Base-by-base conservation (phyloP, 1,140 invertebrate genomes). In the Macrotrachela quadricornifera region DNA sequence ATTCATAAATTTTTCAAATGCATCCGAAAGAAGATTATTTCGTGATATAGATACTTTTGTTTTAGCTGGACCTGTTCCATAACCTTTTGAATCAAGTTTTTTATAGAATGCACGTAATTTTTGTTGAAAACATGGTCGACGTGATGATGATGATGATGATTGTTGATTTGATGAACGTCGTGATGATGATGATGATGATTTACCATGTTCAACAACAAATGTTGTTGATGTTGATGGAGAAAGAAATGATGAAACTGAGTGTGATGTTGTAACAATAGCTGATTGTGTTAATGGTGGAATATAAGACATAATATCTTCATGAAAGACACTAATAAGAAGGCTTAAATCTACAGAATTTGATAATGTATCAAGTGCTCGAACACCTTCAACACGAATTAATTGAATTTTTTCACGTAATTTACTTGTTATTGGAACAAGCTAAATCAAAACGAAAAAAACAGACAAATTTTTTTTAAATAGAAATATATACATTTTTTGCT, bases 261-360 rank as follows among this genome's bases (percentile, higher is more conserved):
- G 51, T 18, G 50, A 38, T 44, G 44, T 36, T 30, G 56, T 45
- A 14, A 51, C 16, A 49, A 43, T 50, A 55, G 52, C 54, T 57
- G 74, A 30, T 30, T 30, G 67, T 56, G 76, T 64, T 63, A 77
- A 74, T 59, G 62, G 58, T 37, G 86, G 86, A 62, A 91, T 82
- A 71, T 90, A 91, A 51, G 84, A 87, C 85, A 91, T 91, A 62
- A 94, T 91, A 75, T 94, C 87, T 76, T 91, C 83, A 68, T 94
- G 86, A 74, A 91, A 92, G 60, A 91, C 77, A 75, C 85, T 90
- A 75, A 38, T 78, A 76, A 58, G 63, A 59, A 63, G 62, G 63
- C 21, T 30, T 30, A 30, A 30, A 30, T 30, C 21, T 30, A 30
- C 21, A 30, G 21, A 30, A 30, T 30, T 30, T 2, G 21, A 30